These are phyloP conservation scores for Gouania willdenowi DNA, from an alignment of 2,797 vertebrate genomes.

Conservation along the genomic window DNA sequence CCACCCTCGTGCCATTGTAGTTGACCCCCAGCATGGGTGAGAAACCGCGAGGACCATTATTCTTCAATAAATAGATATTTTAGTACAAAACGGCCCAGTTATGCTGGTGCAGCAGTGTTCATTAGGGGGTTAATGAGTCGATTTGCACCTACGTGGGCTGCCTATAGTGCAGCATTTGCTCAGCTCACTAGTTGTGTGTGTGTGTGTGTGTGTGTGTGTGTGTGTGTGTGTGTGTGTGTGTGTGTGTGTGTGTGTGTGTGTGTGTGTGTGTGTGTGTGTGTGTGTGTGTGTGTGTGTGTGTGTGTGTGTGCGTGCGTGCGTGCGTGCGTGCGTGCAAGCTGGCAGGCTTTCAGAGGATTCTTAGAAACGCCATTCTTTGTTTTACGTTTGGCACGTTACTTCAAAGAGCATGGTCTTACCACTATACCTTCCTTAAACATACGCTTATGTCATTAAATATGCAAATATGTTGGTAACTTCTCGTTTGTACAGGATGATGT, in stretches of 20 bases:
- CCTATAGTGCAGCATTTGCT: not conserved
- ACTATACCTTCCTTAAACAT: too few species aligned
- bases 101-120: not conserved
- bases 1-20: slow-evolving; percentile 93
- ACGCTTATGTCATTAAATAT: not conserved
- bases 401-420: slow-evolving; percentile 7
- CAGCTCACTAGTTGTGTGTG: not conserved
- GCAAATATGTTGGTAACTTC: not conserved
- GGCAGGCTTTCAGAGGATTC: not conserved
- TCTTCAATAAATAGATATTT: slow-evolving; percentile 5
- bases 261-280: not conserved
- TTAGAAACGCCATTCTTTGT: not conserved
- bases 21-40: slow-evolving; percentile 92
- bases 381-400: slow-evolving; percentile 4
- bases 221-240: not conserved
- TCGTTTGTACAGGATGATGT: slow-evolving; percentile 88
- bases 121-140: not conserved
- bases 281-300: too few species aligned
- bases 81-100: not conserved
- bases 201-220: not conserved
- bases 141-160: slow-evolving; percentile 6
- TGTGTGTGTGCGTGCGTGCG: too few species aligned
- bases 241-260: too few species aligned
- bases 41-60: slow-evolving; percentile 16
- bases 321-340: too few species aligned